Evolutionary conservation across 2,797 vertebrate genomes (phyloP), one percentile per base, ranked within the genome.

Genomic region (Euthynnus affinis): DNA sequence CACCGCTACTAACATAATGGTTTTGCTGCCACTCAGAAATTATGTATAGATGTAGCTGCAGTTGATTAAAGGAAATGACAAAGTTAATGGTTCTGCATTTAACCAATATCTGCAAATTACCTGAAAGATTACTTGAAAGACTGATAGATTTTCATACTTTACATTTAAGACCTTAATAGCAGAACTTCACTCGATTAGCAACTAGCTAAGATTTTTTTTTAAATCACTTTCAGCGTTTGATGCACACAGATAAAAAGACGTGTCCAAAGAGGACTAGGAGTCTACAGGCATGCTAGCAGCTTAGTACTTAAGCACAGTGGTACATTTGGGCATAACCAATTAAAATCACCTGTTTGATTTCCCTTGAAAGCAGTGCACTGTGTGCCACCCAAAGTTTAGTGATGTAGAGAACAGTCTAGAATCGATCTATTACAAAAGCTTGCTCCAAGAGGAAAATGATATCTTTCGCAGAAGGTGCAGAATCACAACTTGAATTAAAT

Each of bases 401-500:
- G 8, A 76, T 40, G 25, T 44, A 42, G 22, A 48, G 17, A 71
- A 52, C 20, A 29, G 32, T 73, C 37, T 34, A 44, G 32, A 71
- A 75, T 61, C 13, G 2, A 84, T 78, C 22, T 53, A 14, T 67
- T 81, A 49, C 17, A 67, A 78, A 85, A 64, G 51, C 70, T 52
- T 55, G 62, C 53, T 77, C 69, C 29, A 32, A 56, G 48, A 69
- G 48, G 51, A 81, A 88, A 79, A 67, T 29, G 65, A 76, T 88
- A 71, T 83, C 70, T 83, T 71, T 76, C 61, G 78, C 53, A 71
- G 68, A 23, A 69, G 49, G 70, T 48, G 79, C 79, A 83, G 68
- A 74, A 77, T 86, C 56, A 2, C 74, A 74, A 63, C 52, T 78
- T 65, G 73, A 89, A 91, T 86, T 78, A 81, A 88, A 90, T 87